Conservation (phyloP, 2,888 invertebrate genomes). For the Agriopis leucophaearia region DNA sequence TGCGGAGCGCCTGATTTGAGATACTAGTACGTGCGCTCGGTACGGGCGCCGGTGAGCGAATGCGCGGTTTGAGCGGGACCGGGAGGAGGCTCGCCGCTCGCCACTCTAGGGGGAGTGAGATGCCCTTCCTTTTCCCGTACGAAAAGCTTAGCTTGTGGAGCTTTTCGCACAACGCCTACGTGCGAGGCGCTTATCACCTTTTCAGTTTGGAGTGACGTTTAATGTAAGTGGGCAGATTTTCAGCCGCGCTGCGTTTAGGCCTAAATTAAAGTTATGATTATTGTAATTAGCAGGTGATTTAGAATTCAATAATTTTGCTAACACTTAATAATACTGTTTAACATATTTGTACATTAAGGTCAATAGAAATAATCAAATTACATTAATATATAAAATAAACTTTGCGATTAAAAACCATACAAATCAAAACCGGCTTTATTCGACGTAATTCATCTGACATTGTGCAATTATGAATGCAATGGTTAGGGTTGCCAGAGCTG, state of each 20-base stretch:
- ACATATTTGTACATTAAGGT: no score
- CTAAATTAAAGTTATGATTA: conserved; percentile 70
- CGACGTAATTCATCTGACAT: conserved; percentile 11
- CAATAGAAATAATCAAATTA: background rate
- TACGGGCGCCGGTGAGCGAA: conserved; percentile 73
- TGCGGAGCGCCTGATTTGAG: conserved; percentile 42
- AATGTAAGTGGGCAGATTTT: conserved; percentile 85
- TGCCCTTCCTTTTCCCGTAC: conserved; percentile 76
- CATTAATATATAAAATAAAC: background rate
- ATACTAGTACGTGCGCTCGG: conserved; percentile 63
- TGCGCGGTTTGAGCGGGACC: conserved; percentile 66
- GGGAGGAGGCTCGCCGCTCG: conserved; percentile 56
- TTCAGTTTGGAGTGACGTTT: conserved; percentile 62
- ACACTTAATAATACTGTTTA: background rate
- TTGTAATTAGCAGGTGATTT: conserved; percentile 23
- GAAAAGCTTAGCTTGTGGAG: conserved; percentile 74
- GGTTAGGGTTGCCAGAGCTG: conserved; percentile 35
- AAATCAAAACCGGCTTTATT: conserved; percentile 12
- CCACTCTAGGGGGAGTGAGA: conserved; percentile 71
- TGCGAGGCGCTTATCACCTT: conserved; percentile 62
- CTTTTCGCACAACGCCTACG: conserved; percentile 69
- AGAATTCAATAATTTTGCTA: background rate
- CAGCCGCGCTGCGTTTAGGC: conserved; percentile 81
- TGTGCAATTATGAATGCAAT: conserved; percentile 45
- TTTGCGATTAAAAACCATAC: background rate